Percentiles rank a stretch among this genome's conserved stretches.
These are phyloP conservation scores for Sebastes hubbsi DNA, from an alignment of 2,797 vertebrate species.

Conservation along the genomic window DNA sequence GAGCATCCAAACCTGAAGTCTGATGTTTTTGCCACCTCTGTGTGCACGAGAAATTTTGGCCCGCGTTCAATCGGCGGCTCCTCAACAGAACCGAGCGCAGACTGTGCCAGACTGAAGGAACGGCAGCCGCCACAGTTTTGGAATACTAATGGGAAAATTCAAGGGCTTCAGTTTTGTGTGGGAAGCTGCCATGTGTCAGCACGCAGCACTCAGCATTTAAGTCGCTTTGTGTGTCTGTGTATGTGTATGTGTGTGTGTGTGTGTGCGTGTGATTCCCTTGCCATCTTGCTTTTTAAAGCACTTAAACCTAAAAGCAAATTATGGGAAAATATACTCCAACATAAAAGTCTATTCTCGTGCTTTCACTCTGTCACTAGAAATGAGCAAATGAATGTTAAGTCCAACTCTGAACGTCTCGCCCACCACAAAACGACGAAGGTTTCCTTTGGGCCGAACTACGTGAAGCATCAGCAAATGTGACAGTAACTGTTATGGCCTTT, in stretches of 20 bases:
- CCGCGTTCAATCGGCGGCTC: conserved; percentile 47
- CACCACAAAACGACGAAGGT: neutral
- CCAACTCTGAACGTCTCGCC: neutral
- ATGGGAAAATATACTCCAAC: conserved; percentile 47
- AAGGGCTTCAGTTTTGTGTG: conserved; percentile 68
- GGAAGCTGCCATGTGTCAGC: conserved; percentile 75
- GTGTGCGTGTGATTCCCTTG: conserved; percentile 37
- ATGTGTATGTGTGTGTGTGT: conserved; percentile 30
- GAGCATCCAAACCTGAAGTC: conserved; percentile 34
- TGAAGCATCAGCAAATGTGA: conserved; percentile 46
- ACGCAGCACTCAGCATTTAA: conserved; percentile 58
- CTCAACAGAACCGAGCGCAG: conserved; percentile 33
- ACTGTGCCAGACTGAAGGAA: conserved; percentile 59
- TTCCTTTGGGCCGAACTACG: neutral
- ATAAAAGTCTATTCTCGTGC: conserved; percentile 21
- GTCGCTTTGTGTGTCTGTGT: conserved; percentile 36
- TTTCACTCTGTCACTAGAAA: conserved; percentile 31
- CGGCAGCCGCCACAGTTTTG: conserved; percentile 49
- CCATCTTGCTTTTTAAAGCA: conserved; percentile 62
- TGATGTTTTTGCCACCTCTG: conserved; percentile 50
- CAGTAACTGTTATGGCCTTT: conserved; percentile 59
- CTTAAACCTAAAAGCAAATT: conserved; percentile 68
- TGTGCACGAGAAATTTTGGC: conserved; percentile 51
- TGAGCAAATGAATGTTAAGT: conserved; percentile 31
- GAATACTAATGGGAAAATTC: conserved; percentile 76